phyloP scores from a whole-genome alignment of 2,888 invertebrate species.

The Aphidoletes aphidimyza region DNA sequence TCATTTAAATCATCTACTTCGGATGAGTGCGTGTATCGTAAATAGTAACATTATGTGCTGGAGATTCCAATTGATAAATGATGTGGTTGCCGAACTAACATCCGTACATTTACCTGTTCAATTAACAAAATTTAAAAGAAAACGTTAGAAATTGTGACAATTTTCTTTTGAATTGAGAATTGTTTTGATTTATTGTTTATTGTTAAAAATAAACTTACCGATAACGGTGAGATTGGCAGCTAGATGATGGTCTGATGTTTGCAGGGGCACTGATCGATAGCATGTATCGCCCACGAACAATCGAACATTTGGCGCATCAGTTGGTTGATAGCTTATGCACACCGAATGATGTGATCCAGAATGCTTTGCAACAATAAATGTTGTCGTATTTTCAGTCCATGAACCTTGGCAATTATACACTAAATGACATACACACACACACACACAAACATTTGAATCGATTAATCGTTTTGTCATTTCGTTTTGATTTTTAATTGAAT shows the following conservation, averaged over 20 bases:
- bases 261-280: constrained; percentile 64
- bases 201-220: constrained; percentile 62
- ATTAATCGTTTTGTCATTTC: constrained; percentile 41
- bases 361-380: constrained; percentile 77
- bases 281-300: constrained; percentile 66
- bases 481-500: background rate
- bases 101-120: constrained; percentile 42
- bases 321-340: constrained; percentile 65
- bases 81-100: background rate
- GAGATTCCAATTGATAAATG: background rate
- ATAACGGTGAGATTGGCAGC: constrained; percentile 66
- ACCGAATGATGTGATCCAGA: constrained; percentile 66
- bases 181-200: background rate
- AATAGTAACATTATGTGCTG: background rate
- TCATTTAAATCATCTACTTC: constrained; percentile 48
- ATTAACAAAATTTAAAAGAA: background rate
- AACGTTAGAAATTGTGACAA: background rate
- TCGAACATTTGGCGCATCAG: constrained; percentile 64
- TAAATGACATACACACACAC: constrained; percentile 62
- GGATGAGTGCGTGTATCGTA: constrained; percentile 15
- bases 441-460: background rate
- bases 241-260: constrained; percentile 66
- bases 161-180: background rate
- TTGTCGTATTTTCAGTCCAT: constrained; percentile 88
- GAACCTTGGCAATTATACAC: constrained; percentile 91